phyloP scores from a whole-genome alignment of 2,797 vertebrate genomes.

The Ptychadena robeensis region DNA sequence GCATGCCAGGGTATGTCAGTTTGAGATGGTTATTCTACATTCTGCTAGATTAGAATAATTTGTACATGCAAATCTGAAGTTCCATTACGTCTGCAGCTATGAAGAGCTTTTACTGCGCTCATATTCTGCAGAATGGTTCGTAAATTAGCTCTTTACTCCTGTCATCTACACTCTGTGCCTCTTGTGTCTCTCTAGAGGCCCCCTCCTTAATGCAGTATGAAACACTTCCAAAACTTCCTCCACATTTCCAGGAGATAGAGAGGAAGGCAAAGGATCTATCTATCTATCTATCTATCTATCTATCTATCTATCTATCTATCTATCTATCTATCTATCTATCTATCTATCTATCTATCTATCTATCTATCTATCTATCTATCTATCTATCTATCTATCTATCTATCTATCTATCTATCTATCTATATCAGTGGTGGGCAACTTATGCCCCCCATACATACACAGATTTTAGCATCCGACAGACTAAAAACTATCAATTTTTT shows the following conservation, averaged over 20 bases:
- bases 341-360: too few species aligned
- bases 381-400: too few species aligned
- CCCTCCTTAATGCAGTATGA: conserved; percentile 3
- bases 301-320: neutral
- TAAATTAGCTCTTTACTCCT: conserved; percentile 38
- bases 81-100: conserved; percentile 18
- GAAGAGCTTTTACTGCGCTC: conserved; percentile 21
- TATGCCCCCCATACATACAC: too few species aligned
- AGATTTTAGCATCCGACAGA: too few species aligned
- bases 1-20: neutral
- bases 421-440: too few species aligned
- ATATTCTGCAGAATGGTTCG: conserved; percentile 8
- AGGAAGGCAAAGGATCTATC: neutral
- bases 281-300: neutral
- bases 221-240: neutral
- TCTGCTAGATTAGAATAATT: conserved; percentile 25
- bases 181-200: conserved; percentile 6
- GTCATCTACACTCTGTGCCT: conserved; percentile 19
- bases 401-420: too few species aligned
- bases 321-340: too few species aligned
- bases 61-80: conserved; percentile 39
- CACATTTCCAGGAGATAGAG: neutral
- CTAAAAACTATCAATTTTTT: too few species aligned
- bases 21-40: neutral
- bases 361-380: too few species aligned